Conservation (phyloP, 2,113 vertebrate species). For the Sakesphorus luctuosus region DNA sequence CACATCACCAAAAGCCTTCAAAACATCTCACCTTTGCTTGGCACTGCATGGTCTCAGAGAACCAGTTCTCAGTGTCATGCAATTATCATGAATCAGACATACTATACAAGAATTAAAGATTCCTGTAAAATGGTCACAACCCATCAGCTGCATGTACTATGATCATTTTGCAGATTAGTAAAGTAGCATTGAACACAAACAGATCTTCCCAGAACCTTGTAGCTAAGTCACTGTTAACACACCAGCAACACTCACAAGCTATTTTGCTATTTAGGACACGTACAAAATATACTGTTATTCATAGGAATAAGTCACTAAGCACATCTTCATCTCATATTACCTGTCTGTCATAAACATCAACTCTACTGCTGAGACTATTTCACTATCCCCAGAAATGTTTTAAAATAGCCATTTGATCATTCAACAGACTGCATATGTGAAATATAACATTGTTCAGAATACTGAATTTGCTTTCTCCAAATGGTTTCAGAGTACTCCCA, state of each 20-base stretch:
- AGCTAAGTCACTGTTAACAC: background rate
- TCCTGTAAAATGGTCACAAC: background rate
- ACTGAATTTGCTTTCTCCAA: background rate
- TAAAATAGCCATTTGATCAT: background rate
- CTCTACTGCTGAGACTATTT: background rate
- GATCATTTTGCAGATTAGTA: background rate
- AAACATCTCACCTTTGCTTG: background rate
- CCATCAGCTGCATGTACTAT: background rate
- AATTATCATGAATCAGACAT: background rate
- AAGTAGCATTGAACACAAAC: background rate
- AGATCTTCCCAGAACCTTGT: background rate
- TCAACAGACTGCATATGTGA: background rate
- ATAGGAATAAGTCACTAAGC: background rate
- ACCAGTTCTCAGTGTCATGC: background rate
- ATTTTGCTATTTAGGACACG: background rate
- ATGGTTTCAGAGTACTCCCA: background rate
- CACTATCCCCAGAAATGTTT: background rate
- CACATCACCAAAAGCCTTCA: background rate
- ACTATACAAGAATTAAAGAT: background rate
- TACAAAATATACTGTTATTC: background rate
- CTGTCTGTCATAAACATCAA: background rate
- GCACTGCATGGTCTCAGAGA: background rate
- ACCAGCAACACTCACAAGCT: background rate
- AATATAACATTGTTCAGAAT: background rate
- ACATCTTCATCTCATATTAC: background rate